These are phyloP conservation scores for Pseudococcus viburni DNA, from an alignment of 2,888 invertebrate species.

Conservation along the genomic window DNA sequence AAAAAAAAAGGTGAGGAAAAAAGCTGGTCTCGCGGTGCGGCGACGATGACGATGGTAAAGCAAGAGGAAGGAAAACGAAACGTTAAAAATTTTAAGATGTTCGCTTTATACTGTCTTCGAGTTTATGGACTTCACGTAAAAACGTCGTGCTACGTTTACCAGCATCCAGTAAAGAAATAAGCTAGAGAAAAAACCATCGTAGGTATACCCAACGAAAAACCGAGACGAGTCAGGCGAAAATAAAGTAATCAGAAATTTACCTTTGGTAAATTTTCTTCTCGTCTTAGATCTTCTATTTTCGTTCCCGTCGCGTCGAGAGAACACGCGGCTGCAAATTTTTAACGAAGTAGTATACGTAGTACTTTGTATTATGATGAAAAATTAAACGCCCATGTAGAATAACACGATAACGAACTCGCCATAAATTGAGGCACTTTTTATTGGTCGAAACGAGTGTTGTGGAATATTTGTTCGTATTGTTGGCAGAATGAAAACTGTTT, in stretches of 20 bases:
- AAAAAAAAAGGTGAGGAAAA: background rate
- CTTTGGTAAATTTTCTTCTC: constrained; percentile 25
- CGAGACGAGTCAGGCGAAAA: background rate
- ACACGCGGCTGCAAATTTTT: constrained; percentile 4
- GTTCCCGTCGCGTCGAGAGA: background rate
- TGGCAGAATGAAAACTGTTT: background rate
- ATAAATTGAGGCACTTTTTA: background rate
- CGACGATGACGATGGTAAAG: background rate
- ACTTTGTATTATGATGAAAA: background rate
- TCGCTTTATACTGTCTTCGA: constrained; percentile 28
- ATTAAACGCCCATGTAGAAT: background rate
- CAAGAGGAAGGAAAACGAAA: background rate
- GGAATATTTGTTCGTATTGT: background rate
- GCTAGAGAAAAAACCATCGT: background rate
- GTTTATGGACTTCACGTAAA: constrained; percentile 33
- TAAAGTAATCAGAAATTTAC: constrained; percentile 42
- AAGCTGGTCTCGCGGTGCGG: background rate
- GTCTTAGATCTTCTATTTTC: background rate
- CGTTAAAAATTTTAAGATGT: constrained; percentile 53
- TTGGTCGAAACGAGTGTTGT: background rate
- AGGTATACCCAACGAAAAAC: background rate
- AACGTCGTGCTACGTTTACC: constrained; percentile 21
- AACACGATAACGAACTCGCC: background rate
- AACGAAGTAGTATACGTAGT: background rate
- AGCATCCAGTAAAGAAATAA: background rate